phyloP scores from a whole-genome alignment of 2,113 vertebrate species.

The Silurus meridionalis region DNA sequence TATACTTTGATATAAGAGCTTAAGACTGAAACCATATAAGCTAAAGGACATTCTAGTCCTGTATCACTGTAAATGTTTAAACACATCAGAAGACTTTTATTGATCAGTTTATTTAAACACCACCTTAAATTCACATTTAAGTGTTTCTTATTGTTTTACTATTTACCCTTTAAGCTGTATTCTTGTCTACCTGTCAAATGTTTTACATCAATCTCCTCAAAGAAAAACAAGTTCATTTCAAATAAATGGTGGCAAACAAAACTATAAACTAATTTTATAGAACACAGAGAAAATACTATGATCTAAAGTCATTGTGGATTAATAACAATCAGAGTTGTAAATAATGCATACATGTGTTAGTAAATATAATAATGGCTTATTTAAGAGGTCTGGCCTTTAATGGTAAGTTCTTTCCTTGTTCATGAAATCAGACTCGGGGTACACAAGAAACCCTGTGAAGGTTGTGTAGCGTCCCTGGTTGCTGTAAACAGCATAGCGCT shows the following conservation, averaged over 20 bases:
- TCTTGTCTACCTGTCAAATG: background rate
- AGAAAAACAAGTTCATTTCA: background rate
- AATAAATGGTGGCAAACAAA: conserved; percentile 5
- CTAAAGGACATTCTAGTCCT: background rate
- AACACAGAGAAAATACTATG: background rate
- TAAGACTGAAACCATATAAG: background rate
- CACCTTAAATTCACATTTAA: background rate
- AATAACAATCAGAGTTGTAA: background rate
- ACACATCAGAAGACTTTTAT: background rate
- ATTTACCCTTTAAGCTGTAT: background rate
- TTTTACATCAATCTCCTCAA: background rate
- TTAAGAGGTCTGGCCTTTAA: conserved; percentile 38
- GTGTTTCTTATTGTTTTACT: background rate
- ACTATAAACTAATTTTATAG: too few species aligned
- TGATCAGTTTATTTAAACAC: background rate
- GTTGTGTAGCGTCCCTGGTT: conserved; percentile 80
- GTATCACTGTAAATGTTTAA: background rate
- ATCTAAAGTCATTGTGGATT: background rate
- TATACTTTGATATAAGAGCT: background rate
- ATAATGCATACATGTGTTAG: background rate
- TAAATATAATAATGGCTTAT: background rate
- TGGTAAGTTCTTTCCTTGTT: conserved; percentile 57
- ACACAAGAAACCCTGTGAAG: conserved; percentile 78
- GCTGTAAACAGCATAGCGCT: conserved; percentile 76
- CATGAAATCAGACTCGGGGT: conserved; percentile 59